Conservation (phyloP, 1,140 invertebrate genomes). For the Zaprionus gabonicus region DNA sequence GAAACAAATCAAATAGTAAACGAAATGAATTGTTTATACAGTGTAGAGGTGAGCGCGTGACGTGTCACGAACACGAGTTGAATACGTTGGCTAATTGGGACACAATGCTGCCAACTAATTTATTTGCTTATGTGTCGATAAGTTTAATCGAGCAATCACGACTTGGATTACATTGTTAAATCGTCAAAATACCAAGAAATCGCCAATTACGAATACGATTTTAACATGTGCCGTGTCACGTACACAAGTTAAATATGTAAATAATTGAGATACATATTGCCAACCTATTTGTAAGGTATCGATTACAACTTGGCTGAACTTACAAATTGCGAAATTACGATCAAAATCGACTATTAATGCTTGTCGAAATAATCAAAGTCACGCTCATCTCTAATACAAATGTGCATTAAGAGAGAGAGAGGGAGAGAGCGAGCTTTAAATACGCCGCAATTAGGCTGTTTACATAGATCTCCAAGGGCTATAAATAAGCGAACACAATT, state of each 20-base stretch:
- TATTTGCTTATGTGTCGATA: not conserved
- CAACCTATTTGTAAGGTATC: not conserved
- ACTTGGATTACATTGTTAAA: too few relatives aligned
- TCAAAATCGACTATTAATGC: not conserved
- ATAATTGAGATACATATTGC: not conserved
- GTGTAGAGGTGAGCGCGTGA: not conserved
- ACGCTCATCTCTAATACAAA: not conserved
- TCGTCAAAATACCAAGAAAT: too few relatives aligned
- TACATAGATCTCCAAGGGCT: constrained; percentile 32
- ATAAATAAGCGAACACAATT: constrained; percentile 39
- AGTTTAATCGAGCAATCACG: too few relatives aligned
- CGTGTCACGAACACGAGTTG: constrained; percentile 2
- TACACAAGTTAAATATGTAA: not conserved
- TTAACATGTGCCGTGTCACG: not conserved
- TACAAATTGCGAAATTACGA: not conserved
- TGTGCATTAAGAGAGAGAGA: not conserved
- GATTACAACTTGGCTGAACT: not conserved
- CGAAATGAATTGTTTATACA: constrained; percentile 17
- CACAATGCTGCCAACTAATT: not conserved
- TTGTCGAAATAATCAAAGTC: not conserved
- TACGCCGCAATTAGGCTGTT: constrained; percentile 41
- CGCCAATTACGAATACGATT: not conserved
- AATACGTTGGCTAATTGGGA: not conserved
- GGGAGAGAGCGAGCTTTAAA: constrained; percentile 20
- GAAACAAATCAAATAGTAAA: constrained; percentile 24